Evolutionary conservation across 1,140 invertebrate species (phyloP).

Genomic region (Protaetia brevitarsis): DNA sequence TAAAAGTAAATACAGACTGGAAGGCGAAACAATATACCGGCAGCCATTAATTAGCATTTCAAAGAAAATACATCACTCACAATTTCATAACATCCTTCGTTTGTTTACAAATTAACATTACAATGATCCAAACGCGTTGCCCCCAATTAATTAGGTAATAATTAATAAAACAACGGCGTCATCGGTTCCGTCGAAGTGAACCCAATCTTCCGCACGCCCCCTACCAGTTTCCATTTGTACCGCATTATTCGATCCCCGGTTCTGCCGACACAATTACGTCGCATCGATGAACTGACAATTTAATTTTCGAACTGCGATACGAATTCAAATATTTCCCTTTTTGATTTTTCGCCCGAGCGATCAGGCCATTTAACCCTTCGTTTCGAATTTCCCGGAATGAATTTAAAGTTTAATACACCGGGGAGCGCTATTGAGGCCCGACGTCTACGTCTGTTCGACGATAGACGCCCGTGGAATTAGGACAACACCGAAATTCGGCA

Average conservation of each 20-base stretch:
- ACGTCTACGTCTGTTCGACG: not conserved
- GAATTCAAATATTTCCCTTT: slow-evolving; percentile 12
- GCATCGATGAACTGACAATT: slow-evolving; percentile 9
- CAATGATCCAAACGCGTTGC: not conserved
- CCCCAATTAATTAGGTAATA: not conserved
- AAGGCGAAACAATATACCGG: too few relatives aligned
- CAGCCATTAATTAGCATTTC: too few relatives aligned
- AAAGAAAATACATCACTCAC: too few relatives aligned
- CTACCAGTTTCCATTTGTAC: not conserved
- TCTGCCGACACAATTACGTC: not conserved
- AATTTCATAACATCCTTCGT: too few relatives aligned
- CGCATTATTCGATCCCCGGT: not conserved
- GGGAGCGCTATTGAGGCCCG: not conserved
- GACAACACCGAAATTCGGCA: not conserved
- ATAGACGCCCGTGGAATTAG: not conserved
- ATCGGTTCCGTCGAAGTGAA: not conserved
- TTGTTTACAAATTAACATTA: not conserved
- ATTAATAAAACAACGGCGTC: slow-evolving; percentile 7
- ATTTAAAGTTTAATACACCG: slow-evolving; percentile 13
- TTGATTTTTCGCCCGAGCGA: slow-evolving; percentile 10
- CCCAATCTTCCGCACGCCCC: not conserved
- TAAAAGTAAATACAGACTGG: too few relatives aligned
- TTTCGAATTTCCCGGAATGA: slow-evolving; percentile 1
- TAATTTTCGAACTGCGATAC: slow-evolving; percentile 8
- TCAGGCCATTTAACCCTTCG: slow-evolving; percentile 5